Base-by-base conservation (phyloP, 2,888 invertebrate species). In the Alloplasta piceator region DNA sequence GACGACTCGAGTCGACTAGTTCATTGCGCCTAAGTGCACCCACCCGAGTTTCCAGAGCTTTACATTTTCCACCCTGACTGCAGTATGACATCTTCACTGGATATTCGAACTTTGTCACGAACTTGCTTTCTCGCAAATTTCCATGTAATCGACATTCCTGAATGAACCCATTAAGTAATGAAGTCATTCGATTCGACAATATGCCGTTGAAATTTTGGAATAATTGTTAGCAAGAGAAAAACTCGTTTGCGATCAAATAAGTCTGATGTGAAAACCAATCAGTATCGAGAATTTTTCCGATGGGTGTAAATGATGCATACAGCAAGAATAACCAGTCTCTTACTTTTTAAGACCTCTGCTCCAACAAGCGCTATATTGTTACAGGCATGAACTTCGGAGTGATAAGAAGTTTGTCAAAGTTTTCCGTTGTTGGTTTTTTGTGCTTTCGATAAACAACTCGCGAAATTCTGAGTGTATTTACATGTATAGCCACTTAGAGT, bases 401-500 rank as follows among this genome's bases (percentile, higher is more conserved):
- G 3, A 3, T 26, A 26, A 26, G 3, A 26, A 26, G 26, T 26
- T 26, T 3, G 26, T 26, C 26, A 26, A 26, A 26, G 26, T 26
- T 48, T 48, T 48, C 12, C 1, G 12, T 48, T 10, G n/a, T 48
- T 48, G 10, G 12, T 48, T 48, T 48, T 10, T n/a, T 4, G n/a
- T 12, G 48, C 48, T 5, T 6, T 9, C 55, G 55, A 36, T 6
- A 60, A 60, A 41, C 14, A 60, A 41, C 41, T 39, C 41, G 10
- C 3, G 9, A 60, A 60, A 60, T 39, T 12, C 12, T 14, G 1
- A 60, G 6, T 60, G 38, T 58, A 10, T 58, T 52, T 14, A 52
- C 6, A 0, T 12, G 41, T 36, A 14, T 43, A 73, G 39, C 26
- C 36, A 46, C 55, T 73, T 50, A 36, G 66, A 74, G 48, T 63